Conservation (phyloP, 2,113 vertebrate genomes). For the Jacana jacana region DNA sequence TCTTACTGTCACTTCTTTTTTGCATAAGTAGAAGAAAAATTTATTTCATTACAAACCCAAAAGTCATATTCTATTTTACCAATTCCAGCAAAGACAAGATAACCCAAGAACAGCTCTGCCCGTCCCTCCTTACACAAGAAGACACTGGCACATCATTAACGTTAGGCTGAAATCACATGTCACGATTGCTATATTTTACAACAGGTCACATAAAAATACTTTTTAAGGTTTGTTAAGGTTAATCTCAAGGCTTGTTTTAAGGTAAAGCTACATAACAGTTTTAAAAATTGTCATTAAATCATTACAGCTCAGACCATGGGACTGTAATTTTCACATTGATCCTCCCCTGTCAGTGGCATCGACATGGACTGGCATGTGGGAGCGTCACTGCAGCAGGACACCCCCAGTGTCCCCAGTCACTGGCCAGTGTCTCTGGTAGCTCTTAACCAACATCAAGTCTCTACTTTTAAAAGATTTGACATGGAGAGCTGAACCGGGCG, state of each 20-base stretch:
- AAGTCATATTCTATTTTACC: background rate
- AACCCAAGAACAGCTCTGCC: background rate
- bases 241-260: conserved; percentile 60
- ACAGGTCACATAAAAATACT: background rate
- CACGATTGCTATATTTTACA: background rate
- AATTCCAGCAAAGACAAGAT: background rate
- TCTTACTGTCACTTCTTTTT: background rate
- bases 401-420: conserved; percentile 53
- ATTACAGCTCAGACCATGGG: conserved; percentile 50
- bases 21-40: background rate
- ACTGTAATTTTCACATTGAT: conserved; percentile 85
- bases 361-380: conserved; percentile 74
- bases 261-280: conserved; percentile 14
- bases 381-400: conserved; percentile 76
- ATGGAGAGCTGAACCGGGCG: conserved; percentile 37
- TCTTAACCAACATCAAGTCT: conserved; percentile 69
- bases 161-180: background rate
- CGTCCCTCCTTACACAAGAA: background rate
- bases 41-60: background rate
- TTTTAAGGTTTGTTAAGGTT: background rate
- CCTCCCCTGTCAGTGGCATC: conserved; percentile 74
- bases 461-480: conserved; percentile 22
- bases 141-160: background rate
- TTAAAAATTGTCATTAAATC: conserved; percentile 59
- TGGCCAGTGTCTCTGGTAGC: conserved; percentile 65